phyloP scores from a whole-genome alignment of 1,140 invertebrate species.

The Tetranychus urticae region DNA sequence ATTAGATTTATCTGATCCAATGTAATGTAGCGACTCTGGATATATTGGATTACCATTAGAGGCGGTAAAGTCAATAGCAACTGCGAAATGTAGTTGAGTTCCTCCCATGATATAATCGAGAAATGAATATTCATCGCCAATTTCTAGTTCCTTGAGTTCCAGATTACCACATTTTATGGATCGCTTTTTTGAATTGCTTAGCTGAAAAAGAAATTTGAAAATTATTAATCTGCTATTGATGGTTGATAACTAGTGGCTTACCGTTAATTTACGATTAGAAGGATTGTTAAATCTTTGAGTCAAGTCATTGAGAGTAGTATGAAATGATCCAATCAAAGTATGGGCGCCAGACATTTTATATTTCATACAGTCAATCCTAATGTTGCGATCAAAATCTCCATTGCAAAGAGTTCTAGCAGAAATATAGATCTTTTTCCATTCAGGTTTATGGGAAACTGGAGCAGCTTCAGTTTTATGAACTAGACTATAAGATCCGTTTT shows the following conservation, averaged over 20 bases:
- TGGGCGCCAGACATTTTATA: constrained; percentile 4
- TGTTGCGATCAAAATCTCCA: constrained; percentile 30
- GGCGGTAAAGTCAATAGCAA: constrained; percentile 41
- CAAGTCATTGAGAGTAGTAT: constrained; percentile 6
- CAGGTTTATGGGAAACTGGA: constrained; percentile 29
- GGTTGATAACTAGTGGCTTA: background rate
- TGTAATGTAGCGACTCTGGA: constrained; percentile 31
- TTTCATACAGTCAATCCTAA: constrained; percentile 13
- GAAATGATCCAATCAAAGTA: constrained; percentile 4
- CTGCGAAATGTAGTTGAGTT: constrained; percentile 32
- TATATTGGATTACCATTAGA: constrained; percentile 36
- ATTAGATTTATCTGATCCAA: constrained; percentile 22
- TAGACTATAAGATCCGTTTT: constrained; percentile 20
- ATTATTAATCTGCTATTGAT: background rate
- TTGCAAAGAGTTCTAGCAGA: constrained; percentile 29
- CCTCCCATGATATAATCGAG: constrained; percentile 10
- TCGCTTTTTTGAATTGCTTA: background rate
- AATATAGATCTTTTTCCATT: constrained; percentile 31
- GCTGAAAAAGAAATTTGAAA: background rate
- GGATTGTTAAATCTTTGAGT: background rate
- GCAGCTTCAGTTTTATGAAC: constrained; percentile 31
- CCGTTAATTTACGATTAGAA: background rate
- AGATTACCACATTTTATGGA: background rate
- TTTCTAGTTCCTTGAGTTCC: constrained; percentile 1
- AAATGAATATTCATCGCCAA: constrained; percentile 6